Evolutionary conservation across 2,113 vertebrate genomes (phyloP).

Genomic region (Osmerus mordax): DNA sequence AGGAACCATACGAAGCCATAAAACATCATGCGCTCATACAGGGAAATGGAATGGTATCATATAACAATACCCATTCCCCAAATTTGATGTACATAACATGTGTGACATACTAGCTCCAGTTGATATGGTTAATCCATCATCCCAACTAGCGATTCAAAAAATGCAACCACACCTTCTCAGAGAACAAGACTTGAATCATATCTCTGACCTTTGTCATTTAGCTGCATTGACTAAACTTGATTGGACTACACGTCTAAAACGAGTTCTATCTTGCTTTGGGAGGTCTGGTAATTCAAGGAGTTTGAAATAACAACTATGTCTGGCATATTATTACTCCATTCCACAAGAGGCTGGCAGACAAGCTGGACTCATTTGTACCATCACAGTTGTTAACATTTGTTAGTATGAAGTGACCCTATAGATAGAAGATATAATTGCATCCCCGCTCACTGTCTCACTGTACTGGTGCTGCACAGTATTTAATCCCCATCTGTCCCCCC

Average conservation of each 20-base stretch:
- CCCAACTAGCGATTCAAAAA: too few species aligned
- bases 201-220: too few species aligned
- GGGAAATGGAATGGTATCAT: conserved; percentile 18
- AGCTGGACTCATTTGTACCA: conserved; percentile 19
- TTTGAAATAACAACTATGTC: neutral
- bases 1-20: conserved; percentile 16
- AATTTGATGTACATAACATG: conserved; percentile 12
- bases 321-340: neutral
- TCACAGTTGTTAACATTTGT: conserved; percentile 18
- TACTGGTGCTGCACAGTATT: neutral
- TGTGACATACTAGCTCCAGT: neutral
- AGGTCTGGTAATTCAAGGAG: neutral
- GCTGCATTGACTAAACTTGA: too few species aligned
- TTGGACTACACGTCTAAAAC: too few species aligned
- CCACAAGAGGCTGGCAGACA: conserved; percentile 14
- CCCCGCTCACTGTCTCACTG: neutral
- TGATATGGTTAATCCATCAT: conserved; percentile 9
- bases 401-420: neutral
- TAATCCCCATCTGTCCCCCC: neutral
- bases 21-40: conserved; percentile 20
- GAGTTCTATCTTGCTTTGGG: neutral
- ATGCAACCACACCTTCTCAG: too few species aligned
- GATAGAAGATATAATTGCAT: neutral
- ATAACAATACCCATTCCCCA: conserved; percentile 25
- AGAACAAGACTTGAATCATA: too few species aligned